Evolutionary conservation across 2,113 vertebrate species (phyloP).

Genomic region (Ranitomeya variabilis): DNA sequence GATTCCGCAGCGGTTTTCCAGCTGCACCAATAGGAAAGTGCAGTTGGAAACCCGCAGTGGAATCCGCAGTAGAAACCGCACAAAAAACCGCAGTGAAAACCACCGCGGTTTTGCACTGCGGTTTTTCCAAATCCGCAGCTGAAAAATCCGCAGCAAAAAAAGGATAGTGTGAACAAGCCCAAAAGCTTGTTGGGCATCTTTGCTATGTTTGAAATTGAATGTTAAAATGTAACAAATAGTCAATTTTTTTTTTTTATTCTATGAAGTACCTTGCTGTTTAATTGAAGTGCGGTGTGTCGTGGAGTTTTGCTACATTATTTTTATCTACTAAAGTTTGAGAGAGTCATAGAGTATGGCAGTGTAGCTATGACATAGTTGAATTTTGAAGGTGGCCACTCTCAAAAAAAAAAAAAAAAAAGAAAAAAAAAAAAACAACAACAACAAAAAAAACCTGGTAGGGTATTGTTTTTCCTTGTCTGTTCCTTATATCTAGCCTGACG

Average conservation of each 20-base stretch:
- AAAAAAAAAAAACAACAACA: neutral
- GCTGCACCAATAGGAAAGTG: no score
- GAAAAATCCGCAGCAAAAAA: no score
- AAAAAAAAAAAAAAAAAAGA: neutral
- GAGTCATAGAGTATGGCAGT: neutral
- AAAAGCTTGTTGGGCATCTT: no score
- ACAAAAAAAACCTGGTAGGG: neutral
- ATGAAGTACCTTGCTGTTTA: neutral
- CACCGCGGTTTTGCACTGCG: no score
- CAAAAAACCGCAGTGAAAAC: no score
- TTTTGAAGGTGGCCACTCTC: neutral
- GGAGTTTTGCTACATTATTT: neutral
- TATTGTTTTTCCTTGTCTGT: neutral
- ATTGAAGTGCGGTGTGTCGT: neutral
- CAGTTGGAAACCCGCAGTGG: no score
- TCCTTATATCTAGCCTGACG: neutral
- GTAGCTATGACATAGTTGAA: neutral
- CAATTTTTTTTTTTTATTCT: neutral
- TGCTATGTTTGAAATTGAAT: no score
- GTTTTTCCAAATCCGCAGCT: no score
- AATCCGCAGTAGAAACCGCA: no score
- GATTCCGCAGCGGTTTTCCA: no score
- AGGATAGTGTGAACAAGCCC: no score
- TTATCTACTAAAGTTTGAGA: neutral
- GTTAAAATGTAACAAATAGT: no score